Evolutionary conservation across 2,888 invertebrate species (phyloP).

Genomic region (Diadegma fenestrale): DNA sequence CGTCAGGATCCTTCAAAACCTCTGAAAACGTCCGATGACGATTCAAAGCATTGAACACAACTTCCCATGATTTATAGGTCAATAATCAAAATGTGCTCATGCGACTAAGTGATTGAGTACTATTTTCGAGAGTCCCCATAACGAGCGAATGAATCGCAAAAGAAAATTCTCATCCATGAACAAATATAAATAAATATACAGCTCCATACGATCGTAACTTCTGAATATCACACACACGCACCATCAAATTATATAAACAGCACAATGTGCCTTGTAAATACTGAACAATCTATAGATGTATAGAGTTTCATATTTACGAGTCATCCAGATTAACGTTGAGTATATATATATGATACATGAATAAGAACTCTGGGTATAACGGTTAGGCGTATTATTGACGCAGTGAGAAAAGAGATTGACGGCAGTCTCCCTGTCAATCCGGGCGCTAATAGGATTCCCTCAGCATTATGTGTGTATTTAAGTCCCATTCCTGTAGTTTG

Average conservation of each 20-base stretch:
- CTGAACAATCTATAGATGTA: constrained; percentile 26
- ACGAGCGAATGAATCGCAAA: constrained; percentile 42
- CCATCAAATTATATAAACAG: background rate
- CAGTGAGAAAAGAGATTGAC: constrained; percentile 64
- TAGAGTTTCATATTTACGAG: constrained; percentile 47
- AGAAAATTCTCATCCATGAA: constrained; percentile 38
- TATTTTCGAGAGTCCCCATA: constrained; percentile 20
- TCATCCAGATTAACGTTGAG: constrained; percentile 61
- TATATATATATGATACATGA: constrained; percentile 32
- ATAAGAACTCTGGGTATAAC: constrained; percentile 42
- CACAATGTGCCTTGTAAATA: constrained; percentile 47
- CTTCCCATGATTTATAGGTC: constrained; percentile 42
- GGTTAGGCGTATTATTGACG: constrained; percentile 55
- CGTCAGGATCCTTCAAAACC: background rate
- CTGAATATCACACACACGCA: constrained; percentile 44
- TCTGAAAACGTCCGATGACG: constrained; percentile 1
- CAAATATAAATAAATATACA: constrained; percentile 7
- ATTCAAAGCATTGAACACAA: constrained; percentile 9
- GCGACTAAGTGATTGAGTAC: constrained; percentile 58
- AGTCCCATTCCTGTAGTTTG: constrained; percentile 13
- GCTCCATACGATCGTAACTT: constrained; percentile 26
- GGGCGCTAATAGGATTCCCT: constrained; percentile 68
- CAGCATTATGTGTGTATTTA: constrained; percentile 47
- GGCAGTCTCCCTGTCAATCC: constrained; percentile 64
- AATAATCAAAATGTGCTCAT: constrained; percentile 19